A percentile compares a stretch with the other conserved stretches of the same genome.
phyloP scores from a whole-genome alignment of 2,888 invertebrate genomes.

The Shargacucullia verbasci region DNA sequence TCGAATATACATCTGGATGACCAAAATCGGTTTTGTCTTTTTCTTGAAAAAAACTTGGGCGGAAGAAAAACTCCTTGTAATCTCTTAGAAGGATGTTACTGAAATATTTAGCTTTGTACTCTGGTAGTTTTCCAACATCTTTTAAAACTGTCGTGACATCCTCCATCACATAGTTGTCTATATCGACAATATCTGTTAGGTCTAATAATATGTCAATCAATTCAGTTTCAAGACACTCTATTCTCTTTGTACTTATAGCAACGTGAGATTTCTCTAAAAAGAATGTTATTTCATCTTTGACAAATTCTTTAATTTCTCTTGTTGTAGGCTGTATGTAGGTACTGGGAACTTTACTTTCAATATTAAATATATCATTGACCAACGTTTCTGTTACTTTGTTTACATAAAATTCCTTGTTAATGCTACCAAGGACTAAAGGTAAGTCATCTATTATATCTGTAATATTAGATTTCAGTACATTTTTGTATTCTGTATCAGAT shows the following conservation, averaged over 20 bases:
- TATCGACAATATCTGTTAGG: slow-evolving; percentile 27
- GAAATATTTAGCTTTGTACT: slow-evolving; percentile 42
- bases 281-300: slow-evolving; percentile 44
- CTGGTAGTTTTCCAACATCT: slow-evolving; percentile 38
- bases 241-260: slow-evolving; percentile 25
- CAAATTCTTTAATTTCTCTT: slow-evolving; percentile 47
- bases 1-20: slow-evolving; percentile 17
- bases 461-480: slow-evolving; percentile 28
- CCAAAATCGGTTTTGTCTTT: slow-evolving; percentile 10
- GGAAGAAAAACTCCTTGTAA: slow-evolving; percentile 44
- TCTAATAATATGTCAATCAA: slow-evolving; percentile 31
- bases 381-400: slow-evolving; percentile 30
- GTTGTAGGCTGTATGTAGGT: slow-evolving; percentile 37
- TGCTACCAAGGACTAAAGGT: slow-evolving; percentile 27
- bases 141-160: slow-evolving; percentile 24
- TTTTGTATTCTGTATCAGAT: slow-evolving; percentile 40
- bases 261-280: slow-evolving; percentile 35
- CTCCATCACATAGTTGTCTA: slow-evolving; percentile 21
- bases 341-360: slow-evolving; percentile 28
- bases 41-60: slow-evolving; percentile 25
- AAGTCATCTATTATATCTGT: slow-evolving; percentile 41
- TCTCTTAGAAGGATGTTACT: slow-evolving; percentile 43
- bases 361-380: slow-evolving; percentile 39
- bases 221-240: slow-evolving; percentile 36
- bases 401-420: slow-evolving; percentile 26